Evolutionary conservation across 2,888 invertebrate species (phyloP).

Genomic region (Andrena minutula): DNA sequence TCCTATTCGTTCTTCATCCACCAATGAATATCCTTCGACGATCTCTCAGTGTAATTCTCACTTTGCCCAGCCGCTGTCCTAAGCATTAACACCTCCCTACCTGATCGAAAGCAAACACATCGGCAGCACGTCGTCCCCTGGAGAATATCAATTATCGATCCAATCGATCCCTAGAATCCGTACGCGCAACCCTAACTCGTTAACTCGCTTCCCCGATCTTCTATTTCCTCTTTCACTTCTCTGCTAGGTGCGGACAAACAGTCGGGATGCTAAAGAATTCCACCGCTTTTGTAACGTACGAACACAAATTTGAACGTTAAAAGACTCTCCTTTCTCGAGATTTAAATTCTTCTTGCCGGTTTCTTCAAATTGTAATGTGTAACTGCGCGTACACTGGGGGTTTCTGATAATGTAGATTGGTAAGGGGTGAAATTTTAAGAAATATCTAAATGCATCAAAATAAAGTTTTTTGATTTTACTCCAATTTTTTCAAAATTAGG

Average conservation of each 20-base stretch:
- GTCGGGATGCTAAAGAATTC: neutral
- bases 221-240: constrained; percentile 44
- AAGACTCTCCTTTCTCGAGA: neutral
- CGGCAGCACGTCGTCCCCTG: constrained; percentile 40
- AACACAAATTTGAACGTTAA: neutral
- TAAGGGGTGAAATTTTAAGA: no score
- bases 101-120: constrained; percentile 78
- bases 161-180: constrained; percentile 59
- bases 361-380: neutral
- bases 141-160: constrained; percentile 70
- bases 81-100: constrained; percentile 76
- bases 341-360: neutral
- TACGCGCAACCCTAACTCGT: constrained; percentile 46
- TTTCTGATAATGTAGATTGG: no score
- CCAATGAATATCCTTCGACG: constrained; percentile 70
- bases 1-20: constrained; percentile 52
- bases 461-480: no score
- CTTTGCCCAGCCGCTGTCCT: constrained; percentile 66
- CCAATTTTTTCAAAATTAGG: no score
- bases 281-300: neutral
- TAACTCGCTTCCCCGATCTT: constrained; percentile 62
- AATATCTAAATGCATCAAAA: no score
- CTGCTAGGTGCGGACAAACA: constrained; percentile 38
- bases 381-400: no score
- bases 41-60: constrained; percentile 76